A percentile compares a stretch with the other conserved stretches of the same genome.
These are phyloP conservation scores for Helicoverpa assulta DNA, from an alignment of 2,888 invertebrate species.

Conservation along the genomic window DNA sequence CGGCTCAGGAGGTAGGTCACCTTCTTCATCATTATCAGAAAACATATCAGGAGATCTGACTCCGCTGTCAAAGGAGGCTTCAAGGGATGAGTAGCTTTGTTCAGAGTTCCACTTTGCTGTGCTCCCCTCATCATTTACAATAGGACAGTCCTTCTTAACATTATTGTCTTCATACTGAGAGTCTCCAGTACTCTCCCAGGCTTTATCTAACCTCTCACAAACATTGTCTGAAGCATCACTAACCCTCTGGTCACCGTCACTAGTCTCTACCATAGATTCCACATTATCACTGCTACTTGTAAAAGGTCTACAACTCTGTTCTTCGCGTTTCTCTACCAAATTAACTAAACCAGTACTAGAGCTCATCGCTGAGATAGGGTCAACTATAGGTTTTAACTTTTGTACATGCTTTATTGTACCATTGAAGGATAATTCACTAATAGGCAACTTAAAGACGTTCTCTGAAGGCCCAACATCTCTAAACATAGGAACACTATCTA, in stretches of 20 bases:
- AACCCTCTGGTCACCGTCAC: slow-evolving; percentile 63
- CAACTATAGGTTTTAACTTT: slow-evolving; percentile 85
- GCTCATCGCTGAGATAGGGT: slow-evolving; percentile 82
- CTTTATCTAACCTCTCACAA: slow-evolving; percentile 72
- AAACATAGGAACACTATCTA: slow-evolving; percentile 85
- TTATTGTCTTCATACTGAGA: slow-evolving; percentile 78
- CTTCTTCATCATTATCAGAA: slow-evolving; percentile 89
- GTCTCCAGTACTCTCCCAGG: slow-evolving; percentile 78
- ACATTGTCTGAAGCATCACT: slow-evolving; percentile 69
- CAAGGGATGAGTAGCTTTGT: slow-evolving; percentile 84
- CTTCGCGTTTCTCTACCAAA: slow-evolving; percentile 68
- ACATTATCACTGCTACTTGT: slow-evolving; percentile 57
- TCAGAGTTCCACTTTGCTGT: slow-evolving; percentile 82
- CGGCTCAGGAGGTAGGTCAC: slow-evolving; percentile 63
- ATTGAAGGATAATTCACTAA: slow-evolving; percentile 85
- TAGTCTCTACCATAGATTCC: slow-evolving; percentile 58
- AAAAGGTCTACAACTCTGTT: slow-evolving; percentile 60
- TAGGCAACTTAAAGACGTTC: slow-evolving; percentile 85
- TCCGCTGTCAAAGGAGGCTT: slow-evolving; percentile 87
- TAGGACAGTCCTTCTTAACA: slow-evolving; percentile 66
- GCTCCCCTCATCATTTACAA: slow-evolving; percentile 70
- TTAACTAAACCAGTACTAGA: slow-evolving; percentile 69
- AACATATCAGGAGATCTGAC: slow-evolving; percentile 92
- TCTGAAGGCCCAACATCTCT: slow-evolving; percentile 78
- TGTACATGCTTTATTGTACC: slow-evolving; percentile 87